Percentiles rank a stretch among this genome's conserved stretches.
Evolutionary conservation across 2,888 invertebrate species (phyloP).

Genomic region (Eulithis testata): DNA sequence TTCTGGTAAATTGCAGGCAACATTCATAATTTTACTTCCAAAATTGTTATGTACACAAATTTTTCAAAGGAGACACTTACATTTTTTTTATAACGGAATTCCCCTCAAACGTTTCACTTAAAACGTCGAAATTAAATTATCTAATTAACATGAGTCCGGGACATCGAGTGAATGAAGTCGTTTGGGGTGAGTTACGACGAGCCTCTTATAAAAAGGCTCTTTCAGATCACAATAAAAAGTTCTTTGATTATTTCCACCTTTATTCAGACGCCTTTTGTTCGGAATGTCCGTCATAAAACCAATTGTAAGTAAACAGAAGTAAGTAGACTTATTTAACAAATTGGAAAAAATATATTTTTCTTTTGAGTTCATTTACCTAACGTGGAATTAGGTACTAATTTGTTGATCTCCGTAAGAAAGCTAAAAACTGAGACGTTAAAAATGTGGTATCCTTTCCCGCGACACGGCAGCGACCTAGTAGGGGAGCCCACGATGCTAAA

Average conservation of each 20-base stretch:
- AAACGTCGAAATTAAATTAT: conserved; percentile 65
- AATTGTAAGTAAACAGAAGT: conserved; percentile 8
- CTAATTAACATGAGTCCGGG: conserved; percentile 65
- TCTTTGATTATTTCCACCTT: conserved; percentile 52
- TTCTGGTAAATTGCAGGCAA: not conserved
- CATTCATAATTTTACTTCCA: conserved; percentile 1
- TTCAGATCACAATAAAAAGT: conserved; percentile 50
- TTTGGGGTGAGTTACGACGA: conserved; percentile 59
- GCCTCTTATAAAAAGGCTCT: conserved; percentile 58
- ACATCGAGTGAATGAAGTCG: conserved; percentile 63
- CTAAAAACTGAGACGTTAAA: too few species aligned
- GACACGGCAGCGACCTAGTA: too few species aligned
- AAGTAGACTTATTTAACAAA: not conserved
- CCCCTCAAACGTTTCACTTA: conserved; percentile 54
- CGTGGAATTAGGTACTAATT: too few species aligned
- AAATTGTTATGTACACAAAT: conserved; percentile 13
- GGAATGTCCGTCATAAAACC: conserved; percentile 24
- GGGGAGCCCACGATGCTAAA: too few species aligned
- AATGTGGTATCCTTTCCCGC: too few species aligned
- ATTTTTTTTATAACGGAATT: conserved; percentile 47
- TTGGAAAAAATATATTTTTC: not conserved
- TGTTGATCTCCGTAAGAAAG: too few species aligned
- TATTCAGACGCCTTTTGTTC: conserved; percentile 36
- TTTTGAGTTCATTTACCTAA: too few species aligned
- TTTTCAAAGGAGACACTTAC: conserved; percentile 16